Conservation (phyloP, 2,797 vertebrate species). For the Hoplostethus mediterraneus region DNA sequence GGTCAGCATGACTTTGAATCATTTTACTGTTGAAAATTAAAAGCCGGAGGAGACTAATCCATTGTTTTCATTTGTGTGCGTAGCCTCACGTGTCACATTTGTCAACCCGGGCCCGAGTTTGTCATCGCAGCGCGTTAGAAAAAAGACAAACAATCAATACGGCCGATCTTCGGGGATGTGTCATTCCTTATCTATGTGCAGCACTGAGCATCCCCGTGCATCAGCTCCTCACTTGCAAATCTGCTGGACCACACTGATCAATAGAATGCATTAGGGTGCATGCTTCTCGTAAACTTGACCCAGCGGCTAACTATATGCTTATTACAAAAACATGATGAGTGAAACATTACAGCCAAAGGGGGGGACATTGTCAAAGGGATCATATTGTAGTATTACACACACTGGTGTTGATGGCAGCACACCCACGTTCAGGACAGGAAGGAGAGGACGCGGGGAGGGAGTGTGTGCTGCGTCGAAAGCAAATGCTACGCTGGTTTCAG, state of each 20-base stretch:
- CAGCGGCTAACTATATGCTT: slow-evolving; percentile 50
- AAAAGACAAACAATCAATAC: slow-evolving; percentile 47
- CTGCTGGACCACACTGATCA: slow-evolving; percentile 54
- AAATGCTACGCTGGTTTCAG: slow-evolving; percentile 36
- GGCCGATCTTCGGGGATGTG: slow-evolving; percentile 49
- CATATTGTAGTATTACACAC: slow-evolving; percentile 7
- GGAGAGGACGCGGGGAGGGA: background rate
- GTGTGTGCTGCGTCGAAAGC: slow-evolving; percentile 8
- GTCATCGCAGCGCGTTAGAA: slow-evolving; percentile 43
- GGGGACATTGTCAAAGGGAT: slow-evolving; percentile 28
- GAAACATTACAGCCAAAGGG: slow-evolving; percentile 39
- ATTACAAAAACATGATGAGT: slow-evolving; percentile 44
- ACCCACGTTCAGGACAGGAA: background rate
- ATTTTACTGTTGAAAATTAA: slow-evolving; percentile 73
- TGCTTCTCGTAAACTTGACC: slow-evolving; percentile 59
- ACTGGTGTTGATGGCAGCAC: slow-evolving; percentile 1
- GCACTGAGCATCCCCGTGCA: slow-evolving; percentile 36
- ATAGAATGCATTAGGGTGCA: slow-evolving; percentile 63
- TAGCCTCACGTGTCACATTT: slow-evolving; percentile 58
- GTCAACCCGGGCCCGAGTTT: slow-evolving; percentile 55
- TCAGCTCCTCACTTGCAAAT: slow-evolving; percentile 68
- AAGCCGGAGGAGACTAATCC: slow-evolving; percentile 64
- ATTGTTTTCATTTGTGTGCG: slow-evolving; percentile 66
- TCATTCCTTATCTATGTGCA: slow-evolving; percentile 58
- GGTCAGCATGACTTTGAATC: slow-evolving; percentile 83